Evolutionary conservation across 2,113 vertebrate species (phyloP).

Genomic region (Mionectes macconnelli): DNA sequence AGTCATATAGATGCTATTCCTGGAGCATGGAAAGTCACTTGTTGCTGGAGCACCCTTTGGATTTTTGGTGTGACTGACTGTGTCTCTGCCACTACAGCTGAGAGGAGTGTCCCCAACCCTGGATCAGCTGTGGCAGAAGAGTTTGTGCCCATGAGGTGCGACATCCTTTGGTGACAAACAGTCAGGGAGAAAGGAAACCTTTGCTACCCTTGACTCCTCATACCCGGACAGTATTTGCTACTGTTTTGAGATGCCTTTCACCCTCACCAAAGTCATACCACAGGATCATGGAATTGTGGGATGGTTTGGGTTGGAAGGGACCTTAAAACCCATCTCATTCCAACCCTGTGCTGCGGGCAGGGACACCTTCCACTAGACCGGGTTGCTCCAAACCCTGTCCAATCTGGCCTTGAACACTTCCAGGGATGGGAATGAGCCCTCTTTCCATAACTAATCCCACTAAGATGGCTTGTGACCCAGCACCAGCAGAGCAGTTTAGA

Average conservation of each 20-base stretch:
- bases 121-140: background rate
- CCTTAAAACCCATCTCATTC: background rate
- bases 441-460: background rate
- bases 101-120: rapidly evolving
- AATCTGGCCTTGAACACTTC: background rate
- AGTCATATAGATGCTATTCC: background rate
- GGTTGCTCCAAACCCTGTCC: rapidly evolving
- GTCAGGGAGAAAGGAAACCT: background rate
- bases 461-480: background rate
- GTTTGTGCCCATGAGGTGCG: rapidly evolving
- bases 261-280: background rate
- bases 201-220: background rate
- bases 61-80: background rate
- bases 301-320: background rate
- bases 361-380: rapidly evolving
- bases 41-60: background rate
- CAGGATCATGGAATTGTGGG: background rate
- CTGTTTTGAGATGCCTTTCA: background rate
- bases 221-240: background rate
- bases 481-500: background rate
- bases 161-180: background rate
- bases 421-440: background rate
- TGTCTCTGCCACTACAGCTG: background rate
- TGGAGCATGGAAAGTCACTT: rapidly evolving
- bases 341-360: background rate